Evolutionary conservation across 2,888 invertebrate genomes (phyloP).

Genomic region (Anagyrus pseudococci): DNA sequence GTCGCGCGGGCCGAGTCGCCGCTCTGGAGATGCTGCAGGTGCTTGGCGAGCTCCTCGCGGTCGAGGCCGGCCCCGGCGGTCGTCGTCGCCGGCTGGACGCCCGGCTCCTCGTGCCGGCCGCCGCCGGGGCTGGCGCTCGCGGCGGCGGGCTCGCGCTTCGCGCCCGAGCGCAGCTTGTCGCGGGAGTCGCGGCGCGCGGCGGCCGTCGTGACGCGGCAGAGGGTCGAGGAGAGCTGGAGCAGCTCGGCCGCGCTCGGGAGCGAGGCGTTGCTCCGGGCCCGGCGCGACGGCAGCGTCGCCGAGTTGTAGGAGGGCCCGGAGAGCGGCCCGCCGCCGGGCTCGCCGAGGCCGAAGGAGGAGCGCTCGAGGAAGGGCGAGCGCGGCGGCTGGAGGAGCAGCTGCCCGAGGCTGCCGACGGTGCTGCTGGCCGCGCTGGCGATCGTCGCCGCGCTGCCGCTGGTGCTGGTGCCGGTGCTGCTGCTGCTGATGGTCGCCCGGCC

Average conservation of each 20-base stretch:
- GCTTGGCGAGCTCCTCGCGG: constrained; percentile 19
- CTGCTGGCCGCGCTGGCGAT: constrained; percentile 1
- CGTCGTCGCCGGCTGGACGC: constrained; percentile 28
- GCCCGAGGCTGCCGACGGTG: constrained; percentile 9
- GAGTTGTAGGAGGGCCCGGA: constrained; percentile 52
- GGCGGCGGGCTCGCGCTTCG: constrained; percentile 11
- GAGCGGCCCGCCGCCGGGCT: neutral
- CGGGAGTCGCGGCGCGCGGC: neutral
- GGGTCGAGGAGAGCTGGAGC: constrained; percentile 57
- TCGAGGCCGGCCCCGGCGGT: neutral
- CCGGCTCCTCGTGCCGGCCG: constrained; percentile 20
- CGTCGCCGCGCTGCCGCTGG: constrained; percentile 5
- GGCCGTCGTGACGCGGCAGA: constrained; percentile 24
- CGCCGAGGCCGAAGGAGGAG: neutral
- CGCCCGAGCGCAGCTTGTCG: constrained; percentile 7
- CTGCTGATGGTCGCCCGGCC: constrained; percentile 26
- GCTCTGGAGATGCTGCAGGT: constrained; percentile 25
- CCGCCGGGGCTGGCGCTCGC: constrained; percentile 30
- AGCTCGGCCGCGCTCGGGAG: constrained; percentile 64
- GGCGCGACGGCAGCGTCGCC: constrained; percentile 55
- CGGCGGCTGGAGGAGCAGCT: constrained; percentile 31
- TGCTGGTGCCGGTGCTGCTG: constrained; percentile 11
- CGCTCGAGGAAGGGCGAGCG: constrained; percentile 38
- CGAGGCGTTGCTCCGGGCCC: constrained; percentile 53
- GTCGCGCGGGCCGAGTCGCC: constrained; percentile 2